Percentiles rank a stretch among this genome's conserved stretches.
These are phyloP conservation scores for Parapristionchus giblindavisi DNA, from an alignment of 2,888 invertebrate genomes.

Conservation along the genomic window DNA sequence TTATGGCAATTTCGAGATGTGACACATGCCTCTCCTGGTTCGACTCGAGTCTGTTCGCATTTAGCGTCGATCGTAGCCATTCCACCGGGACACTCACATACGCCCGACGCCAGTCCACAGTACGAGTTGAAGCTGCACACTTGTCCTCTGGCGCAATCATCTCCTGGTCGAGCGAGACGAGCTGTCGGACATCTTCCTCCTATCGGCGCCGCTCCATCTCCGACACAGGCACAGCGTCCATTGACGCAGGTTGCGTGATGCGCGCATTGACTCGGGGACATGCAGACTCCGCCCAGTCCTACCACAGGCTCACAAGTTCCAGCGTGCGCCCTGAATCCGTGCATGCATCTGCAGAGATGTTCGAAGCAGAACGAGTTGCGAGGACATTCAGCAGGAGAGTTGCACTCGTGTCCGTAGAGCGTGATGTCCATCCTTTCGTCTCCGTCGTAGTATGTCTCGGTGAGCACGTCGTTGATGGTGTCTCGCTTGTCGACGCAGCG, in stretches of 20 bases:
- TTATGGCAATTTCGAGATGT: constrained; percentile 60
- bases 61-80: constrained; percentile 51
- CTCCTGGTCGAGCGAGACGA: constrained; percentile 59
- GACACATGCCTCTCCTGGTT: constrained; percentile 60
- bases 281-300: constrained; percentile 48
- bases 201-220: background rate
- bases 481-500: background rate
- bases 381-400: constrained; percentile 50
- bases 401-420: constrained; percentile 51
- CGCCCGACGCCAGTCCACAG: constrained; percentile 62
- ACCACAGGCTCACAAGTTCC: constrained; percentile 52
- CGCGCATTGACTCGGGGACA: constrained; percentile 52
- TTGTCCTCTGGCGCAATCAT: constrained; percentile 51
- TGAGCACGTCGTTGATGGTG: background rate
- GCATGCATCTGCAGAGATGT: constrained; percentile 61
- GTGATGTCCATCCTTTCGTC: constrained; percentile 34
- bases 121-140: constrained; percentile 56
- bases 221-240: constrained; percentile 50
- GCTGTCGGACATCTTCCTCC: constrained; percentile 48
- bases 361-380: constrained; percentile 55
- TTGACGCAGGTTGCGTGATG: constrained; percentile 48
- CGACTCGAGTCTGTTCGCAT: constrained; percentile 56
- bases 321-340: constrained; percentile 53
- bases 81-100: constrained; percentile 67
- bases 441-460: constrained; percentile 28